A percentile compares a stretch with the other conserved stretches of the same genome.
Conservation (phyloP, 1,140 invertebrate species). For the Platorchestia sp. region DNA sequence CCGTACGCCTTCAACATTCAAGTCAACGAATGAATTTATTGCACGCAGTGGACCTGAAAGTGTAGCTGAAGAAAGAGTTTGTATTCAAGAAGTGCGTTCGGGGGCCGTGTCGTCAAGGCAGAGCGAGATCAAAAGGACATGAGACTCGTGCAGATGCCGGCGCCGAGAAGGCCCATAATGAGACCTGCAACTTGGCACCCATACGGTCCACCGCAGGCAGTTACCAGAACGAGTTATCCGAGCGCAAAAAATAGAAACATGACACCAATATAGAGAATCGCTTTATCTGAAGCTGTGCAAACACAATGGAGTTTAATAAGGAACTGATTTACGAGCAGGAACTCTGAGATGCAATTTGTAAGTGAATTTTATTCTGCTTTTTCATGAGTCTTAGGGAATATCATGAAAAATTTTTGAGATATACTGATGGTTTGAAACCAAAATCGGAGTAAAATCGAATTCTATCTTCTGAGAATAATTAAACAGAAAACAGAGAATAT, state of each 20-base stretch:
- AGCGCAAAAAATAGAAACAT: background rate
- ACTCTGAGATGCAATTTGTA: background rate
- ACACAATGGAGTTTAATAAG: slow-evolving; percentile 14
- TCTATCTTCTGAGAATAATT: background rate
- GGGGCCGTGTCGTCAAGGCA: background rate
- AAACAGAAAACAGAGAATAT: background rate
- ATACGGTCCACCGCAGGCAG: background rate
- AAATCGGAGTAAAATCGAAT: background rate
- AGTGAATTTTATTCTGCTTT: background rate
- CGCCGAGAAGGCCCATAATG: background rate
- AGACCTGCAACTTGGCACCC: background rate
- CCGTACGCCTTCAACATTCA: background rate
- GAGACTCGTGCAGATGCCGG: background rate
- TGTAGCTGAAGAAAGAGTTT: background rate
- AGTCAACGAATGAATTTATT: background rate
- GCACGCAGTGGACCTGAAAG: background rate
- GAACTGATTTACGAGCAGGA: background rate
- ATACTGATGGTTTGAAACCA: background rate
- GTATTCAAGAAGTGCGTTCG: background rate
- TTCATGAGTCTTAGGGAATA: background rate
- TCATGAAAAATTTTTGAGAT: background rate
- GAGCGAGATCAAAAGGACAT: background rate
- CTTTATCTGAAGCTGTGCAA: background rate
- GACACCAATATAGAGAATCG: background rate
- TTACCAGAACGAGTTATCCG: slow-evolving; percentile 16